Conservation (phyloP, 2,888 invertebrate species). For the Anthophora plumipes region DNA sequence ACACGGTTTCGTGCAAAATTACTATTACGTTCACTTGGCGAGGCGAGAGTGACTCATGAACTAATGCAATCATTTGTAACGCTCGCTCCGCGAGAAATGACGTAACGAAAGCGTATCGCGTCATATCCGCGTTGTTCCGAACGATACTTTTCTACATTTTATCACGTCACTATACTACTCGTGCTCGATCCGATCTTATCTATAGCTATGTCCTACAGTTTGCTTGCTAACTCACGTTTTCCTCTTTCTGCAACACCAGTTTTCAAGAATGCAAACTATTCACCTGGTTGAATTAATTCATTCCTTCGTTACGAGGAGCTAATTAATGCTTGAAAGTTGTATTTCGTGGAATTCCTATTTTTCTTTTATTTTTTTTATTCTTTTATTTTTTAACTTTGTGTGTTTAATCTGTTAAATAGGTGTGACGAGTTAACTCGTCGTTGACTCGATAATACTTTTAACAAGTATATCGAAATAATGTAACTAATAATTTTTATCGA, state of each 20-base stretch:
- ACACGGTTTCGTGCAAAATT: conserved; percentile 40
- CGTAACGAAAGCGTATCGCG: conserved; percentile 52
- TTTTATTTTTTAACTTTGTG: too few relatives aligned
- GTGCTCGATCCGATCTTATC: conserved; percentile 7
- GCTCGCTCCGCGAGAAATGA: conserved; percentile 48
- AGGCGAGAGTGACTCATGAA: conserved; percentile 53
- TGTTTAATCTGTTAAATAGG: too few relatives aligned
- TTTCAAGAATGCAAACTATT: too few relatives aligned
- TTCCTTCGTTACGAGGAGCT: too few relatives aligned
- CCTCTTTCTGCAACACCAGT: neutral
- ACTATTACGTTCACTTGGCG: conserved; percentile 47
- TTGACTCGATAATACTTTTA: too few relatives aligned
- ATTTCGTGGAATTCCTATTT: too few relatives aligned
- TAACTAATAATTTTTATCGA: too few relatives aligned
- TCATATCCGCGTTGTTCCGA: conserved; percentile 52
- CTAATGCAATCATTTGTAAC: conserved; percentile 59
- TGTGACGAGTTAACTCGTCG: too few relatives aligned
- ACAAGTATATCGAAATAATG: too few relatives aligned
- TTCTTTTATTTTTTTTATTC: too few relatives aligned
- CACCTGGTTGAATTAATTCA: too few relatives aligned
- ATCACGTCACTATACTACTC: conserved; percentile 19
- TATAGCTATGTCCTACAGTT: neutral
- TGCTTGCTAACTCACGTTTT: neutral
- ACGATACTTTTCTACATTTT: conserved; percentile 36
- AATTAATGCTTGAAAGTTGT: too few relatives aligned